phyloP scores from a whole-genome alignment of 2,888 invertebrate genomes.

The Entomobrya proxima region DNA sequence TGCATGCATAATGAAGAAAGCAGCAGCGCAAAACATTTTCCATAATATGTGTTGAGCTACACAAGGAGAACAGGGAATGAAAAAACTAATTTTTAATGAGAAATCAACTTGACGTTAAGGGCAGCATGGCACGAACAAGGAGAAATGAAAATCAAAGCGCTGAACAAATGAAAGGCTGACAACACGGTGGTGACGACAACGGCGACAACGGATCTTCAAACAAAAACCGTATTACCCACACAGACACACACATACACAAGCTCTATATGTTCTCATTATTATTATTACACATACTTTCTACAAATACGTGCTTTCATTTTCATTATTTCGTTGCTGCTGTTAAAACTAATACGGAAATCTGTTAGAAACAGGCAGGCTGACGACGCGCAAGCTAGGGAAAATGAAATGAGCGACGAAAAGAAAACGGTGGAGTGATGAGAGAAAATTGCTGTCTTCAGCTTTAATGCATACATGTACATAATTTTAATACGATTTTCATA shows the following conservation, averaged over 20 bases:
- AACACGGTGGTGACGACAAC: background rate
- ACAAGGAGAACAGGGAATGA: background rate
- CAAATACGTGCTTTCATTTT: slow-evolving; percentile 51
- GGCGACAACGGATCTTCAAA: slow-evolving; percentile 18
- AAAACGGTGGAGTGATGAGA: slow-evolving; percentile 50
- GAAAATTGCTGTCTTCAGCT: slow-evolving; percentile 63
- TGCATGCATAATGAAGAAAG: slow-evolving; percentile 59
- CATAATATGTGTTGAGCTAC: slow-evolving; percentile 7
- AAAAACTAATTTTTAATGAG: slow-evolving; percentile 67
- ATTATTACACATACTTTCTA: background rate
- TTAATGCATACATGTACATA: slow-evolving; percentile 48
- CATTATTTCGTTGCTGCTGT: slow-evolving; percentile 33
- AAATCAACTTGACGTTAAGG: slow-evolving; percentile 65
- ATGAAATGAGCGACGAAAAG: slow-evolving; percentile 15
- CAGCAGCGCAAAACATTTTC: slow-evolving; percentile 8
- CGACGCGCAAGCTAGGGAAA: background rate
- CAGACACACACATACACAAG: background rate
- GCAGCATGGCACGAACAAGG: slow-evolving; percentile 52
- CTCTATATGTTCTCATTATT: background rate
- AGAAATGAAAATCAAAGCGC: slow-evolving; percentile 21
- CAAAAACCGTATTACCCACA: background rate
- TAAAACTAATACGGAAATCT: slow-evolving; percentile 32
- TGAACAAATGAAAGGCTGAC: slow-evolving; percentile 30
- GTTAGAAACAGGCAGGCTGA: background rate
- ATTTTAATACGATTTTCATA: slow-evolving; percentile 51